Conservation (phyloP, 2,797 vertebrate genomes). For the Periparus ater region DNA sequence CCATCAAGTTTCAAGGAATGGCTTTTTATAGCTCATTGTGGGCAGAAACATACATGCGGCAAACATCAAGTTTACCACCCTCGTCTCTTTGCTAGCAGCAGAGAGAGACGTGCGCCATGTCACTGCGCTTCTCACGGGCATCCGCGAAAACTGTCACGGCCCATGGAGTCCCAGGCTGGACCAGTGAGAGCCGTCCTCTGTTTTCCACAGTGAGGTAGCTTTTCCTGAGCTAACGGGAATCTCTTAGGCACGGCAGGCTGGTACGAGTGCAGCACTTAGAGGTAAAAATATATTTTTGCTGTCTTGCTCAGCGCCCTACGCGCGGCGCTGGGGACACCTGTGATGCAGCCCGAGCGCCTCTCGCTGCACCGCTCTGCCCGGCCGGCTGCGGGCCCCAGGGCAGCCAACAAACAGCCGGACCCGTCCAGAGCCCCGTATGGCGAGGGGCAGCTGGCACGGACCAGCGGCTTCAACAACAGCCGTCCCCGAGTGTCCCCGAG, state of each 20-base stretch:
- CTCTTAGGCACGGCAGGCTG: not conserved
- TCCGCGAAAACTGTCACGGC: rapidly evolving
- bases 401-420: not conserved
- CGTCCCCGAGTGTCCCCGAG: not conserved
- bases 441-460: not conserved
- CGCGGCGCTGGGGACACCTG: rapidly evolving
- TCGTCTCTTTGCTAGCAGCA: not conserved
- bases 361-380: rapidly evolving
- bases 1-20: not conserved
- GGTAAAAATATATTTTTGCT: not conserved
- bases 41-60: not conserved
- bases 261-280: rapidly evolving
- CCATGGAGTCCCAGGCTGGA: rapidly evolving
- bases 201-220: rapidly evolving
- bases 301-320: rapidly evolving
- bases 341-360: rapidly evolving
- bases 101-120: not conserved
- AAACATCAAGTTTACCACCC: rapidly evolving
- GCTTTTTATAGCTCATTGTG: not conserved
- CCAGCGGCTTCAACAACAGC: rapidly evolving
- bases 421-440: rapidly evolving
- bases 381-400: not conserved
- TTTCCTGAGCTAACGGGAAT: not conserved
- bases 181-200: rapidly evolving
- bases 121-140: rapidly evolving